Base-by-base conservation (phyloP, 2,797 vertebrate genomes). In the Crypturellus tataupa region DNA sequence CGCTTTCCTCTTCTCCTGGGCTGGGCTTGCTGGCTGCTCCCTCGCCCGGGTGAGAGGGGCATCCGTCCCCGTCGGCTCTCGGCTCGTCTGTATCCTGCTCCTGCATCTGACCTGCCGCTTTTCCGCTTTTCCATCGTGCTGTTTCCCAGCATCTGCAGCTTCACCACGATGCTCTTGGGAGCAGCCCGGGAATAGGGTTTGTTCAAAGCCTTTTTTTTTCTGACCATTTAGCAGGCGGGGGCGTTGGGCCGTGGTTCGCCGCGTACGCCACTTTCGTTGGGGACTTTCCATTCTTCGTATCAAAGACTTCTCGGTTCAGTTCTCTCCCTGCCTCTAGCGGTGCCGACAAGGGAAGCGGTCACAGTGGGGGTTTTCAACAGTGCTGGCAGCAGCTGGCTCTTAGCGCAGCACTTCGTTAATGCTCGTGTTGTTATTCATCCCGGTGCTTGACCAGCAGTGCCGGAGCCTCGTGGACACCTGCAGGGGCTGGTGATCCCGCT, bases 261-360 rank as follows among this genome's bases (percentile, higher is more conserved):
- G 0, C 6, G 4, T 70, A 56, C 68, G 23, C 7, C 8, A 1
- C 65, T 60, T 81, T 80, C 47, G 29, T 8, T 4, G 29, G 62
- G 49, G 63, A 39, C 76, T 90, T 94, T 87, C 46, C 91, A 76
- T 15, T 73, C 18, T 19, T 69, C 65, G 78, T 40, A 68, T 92
- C 85, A 87, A 93, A 80, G 72, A 11, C 40, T 55, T 82, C 23
- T 24, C 42, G 33, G 1, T 60, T 77, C 9, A 0, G 9, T 73
- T 83, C 51, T 58, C 63, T 12, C 39, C 56, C 31, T 55, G 68
- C 64, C 35, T 31, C 12, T 2, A 1, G 17, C 1, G 4, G 39
- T 72, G 37, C 55, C 71, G 90, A 62, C 44, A 17, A 37, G 76
- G 82, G 58, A 84, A 81, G 90, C 46, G 4, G 44, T 6, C 5